Conservation (phyloP, 2,888 invertebrate species). For the Urechis unicinctus region DNA sequence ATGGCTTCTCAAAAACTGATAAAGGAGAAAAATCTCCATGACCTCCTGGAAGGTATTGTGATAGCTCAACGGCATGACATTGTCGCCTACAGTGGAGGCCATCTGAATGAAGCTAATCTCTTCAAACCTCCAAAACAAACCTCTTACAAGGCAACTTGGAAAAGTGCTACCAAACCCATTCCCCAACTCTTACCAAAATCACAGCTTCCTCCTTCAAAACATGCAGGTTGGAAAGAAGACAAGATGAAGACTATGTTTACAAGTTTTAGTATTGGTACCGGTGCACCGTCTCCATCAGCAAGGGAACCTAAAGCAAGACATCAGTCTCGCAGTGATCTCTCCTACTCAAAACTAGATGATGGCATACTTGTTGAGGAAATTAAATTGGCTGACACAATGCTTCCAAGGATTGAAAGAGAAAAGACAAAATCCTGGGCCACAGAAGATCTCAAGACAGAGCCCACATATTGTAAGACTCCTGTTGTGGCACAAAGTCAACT, state of each 20-base stretch:
- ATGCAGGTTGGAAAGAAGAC: not conserved
- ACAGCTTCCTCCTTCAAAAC: not conserved
- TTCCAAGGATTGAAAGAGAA: constrained; percentile 18
- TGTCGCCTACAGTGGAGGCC: constrained; percentile 36
- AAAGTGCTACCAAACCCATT: constrained; percentile 15
- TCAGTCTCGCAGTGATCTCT: not conserved
- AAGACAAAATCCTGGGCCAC: not conserved
- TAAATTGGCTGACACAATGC: constrained; percentile 29
- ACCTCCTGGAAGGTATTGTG: constrained; percentile 35
- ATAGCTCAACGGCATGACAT: constrained; percentile 38
- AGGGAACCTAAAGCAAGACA: not conserved
- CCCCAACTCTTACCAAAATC: not conserved
- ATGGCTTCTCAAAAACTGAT: not conserved
- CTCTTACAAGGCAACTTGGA: constrained; percentile 28
- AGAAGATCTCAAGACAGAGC: not conserved
- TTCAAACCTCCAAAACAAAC: constrained; percentile 21
- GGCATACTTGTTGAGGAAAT: constrained; percentile 37
- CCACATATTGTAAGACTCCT: not conserved
- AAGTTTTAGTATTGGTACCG: constrained; percentile 27
- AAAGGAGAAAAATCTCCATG: constrained; percentile 18
- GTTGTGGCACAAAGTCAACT: constrained; percentile 1
- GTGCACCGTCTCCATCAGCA: not conserved
- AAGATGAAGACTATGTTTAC: constrained; percentile 33
- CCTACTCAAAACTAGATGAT: constrained; percentile 27
- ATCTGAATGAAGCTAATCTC: constrained; percentile 40